These are phyloP conservation scores for Caenorhabditis auriculariae DNA, from an alignment of 2,888 invertebrate species.

Conservation along the genomic window DNA sequence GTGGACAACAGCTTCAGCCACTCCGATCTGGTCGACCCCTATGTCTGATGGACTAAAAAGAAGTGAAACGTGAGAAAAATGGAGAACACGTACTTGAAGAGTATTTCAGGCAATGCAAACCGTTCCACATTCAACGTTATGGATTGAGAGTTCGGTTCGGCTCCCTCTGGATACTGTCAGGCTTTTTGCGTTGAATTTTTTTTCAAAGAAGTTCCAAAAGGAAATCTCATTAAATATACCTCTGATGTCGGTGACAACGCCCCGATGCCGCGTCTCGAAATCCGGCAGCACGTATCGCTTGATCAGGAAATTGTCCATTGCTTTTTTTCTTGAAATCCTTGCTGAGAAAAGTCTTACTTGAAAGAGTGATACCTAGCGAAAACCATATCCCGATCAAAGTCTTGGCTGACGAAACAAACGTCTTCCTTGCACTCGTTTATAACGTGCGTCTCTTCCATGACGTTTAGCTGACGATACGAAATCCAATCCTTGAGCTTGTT, in stretches of 20 bases:
- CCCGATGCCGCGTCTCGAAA: slow-evolving; percentile 72
- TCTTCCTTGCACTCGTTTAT: slow-evolving; percentile 92
- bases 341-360: slow-evolving; percentile 2
- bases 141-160: slow-evolving; percentile 58
- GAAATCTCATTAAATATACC: background rate
- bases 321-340: slow-evolving; percentile 13
- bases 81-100: slow-evolving; percentile 70
- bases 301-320: no score
- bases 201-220: background rate
- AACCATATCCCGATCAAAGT: slow-evolving; percentile 79
- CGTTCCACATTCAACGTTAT: slow-evolving; percentile 87
- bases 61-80: slow-evolving; percentile 64
- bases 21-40: slow-evolving; percentile 85
- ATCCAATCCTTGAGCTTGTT: slow-evolving; percentile 96
- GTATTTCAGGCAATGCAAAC: slow-evolving; percentile 87
- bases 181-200: no score
- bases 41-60: slow-evolving; percentile 81
- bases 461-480: slow-evolving; percentile 83
- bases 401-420: slow-evolving; percentile 84
- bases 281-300: slow-evolving; percentile 90
- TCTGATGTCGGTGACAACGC: slow-evolving; percentile 18
- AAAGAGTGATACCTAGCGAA: background rate
- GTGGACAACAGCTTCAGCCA: slow-evolving; percentile 66
- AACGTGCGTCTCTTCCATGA: slow-evolving; percentile 70
- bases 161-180: slow-evolving; percentile 73